Evolutionary conservation across 2,797 vertebrate species (phyloP), one percentile per base, ranked within the genome.

Genomic region (Crenichthys baileyi): DNA sequence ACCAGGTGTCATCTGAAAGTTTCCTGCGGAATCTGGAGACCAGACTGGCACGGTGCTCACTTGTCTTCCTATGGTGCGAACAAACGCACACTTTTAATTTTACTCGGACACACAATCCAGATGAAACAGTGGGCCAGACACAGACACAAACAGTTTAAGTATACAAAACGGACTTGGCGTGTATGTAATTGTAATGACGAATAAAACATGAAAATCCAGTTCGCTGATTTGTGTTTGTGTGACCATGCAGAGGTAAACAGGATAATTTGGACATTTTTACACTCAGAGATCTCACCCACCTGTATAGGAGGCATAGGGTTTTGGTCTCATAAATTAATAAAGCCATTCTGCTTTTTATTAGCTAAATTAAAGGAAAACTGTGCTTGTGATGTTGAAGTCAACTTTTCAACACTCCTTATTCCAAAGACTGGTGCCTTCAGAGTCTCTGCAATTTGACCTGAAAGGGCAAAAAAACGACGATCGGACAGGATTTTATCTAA

Each of bases 401-500:
- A 83, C 75, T 90, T 95, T 92, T 94, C 91, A 93, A 73, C 90
- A 93, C 81, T 77, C 70, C 79, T 88, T 84, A 78, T 90, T 90
- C 88, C 71, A 81, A 80, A 86, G 85, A 60, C 86, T 85, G 85
- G 80, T 86, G 84, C 86, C 90, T 93, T 94, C 75, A 4, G 84
- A 92, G 91, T 93, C 88, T 85, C 81, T 91, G 92, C 90, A 93
- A 93, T 91, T 84, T 91, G 80, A 94, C 89, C 89, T 90, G 50
- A 89, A 89, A 80, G 15, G 13, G 39, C 65, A 13, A 48, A 74
- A 80, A 89, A 86, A 75, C 36, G 78, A 85, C 58, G 63, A 92
- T 93, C 85, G 86, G 89, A 91, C 84, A 90, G 92, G 88, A 94
- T 93, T 90, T 92, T 83, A 93, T 94, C 87, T 90, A 91, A 93